Conservation (phyloP, 2,797 vertebrate genomes). For the Oreonectes daqikongensis region DNA sequence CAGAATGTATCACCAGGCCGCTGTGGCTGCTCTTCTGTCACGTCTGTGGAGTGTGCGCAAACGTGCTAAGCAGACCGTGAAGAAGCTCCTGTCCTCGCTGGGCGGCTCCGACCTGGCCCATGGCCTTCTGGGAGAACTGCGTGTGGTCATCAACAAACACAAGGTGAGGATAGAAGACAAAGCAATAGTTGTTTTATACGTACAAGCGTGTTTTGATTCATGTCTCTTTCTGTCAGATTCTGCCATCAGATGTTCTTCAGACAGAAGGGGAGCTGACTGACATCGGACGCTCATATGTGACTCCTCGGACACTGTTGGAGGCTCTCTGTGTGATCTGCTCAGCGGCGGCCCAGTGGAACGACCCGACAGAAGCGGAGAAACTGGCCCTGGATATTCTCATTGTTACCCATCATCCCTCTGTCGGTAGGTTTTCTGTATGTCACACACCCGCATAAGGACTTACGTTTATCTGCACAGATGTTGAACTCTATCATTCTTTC, state of each 20-base stretch:
- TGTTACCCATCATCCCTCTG: slow-evolving; percentile 88
- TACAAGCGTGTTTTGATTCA: neutral
- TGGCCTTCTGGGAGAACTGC: slow-evolving; percentile 88
- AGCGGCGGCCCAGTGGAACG: slow-evolving; percentile 80
- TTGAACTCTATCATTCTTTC: neutral
- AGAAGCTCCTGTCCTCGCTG: slow-evolving; percentile 87
- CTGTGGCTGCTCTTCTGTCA: slow-evolving; percentile 82
- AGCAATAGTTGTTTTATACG: neutral
- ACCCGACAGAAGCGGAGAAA: slow-evolving; percentile 79
- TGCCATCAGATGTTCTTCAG: slow-evolving; percentile 81
- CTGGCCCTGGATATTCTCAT: slow-evolving; percentile 88
- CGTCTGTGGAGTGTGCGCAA: slow-evolving; percentile 88
- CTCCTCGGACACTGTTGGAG: slow-evolving; percentile 85
- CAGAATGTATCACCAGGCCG: slow-evolving; percentile 90
- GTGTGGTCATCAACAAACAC: slow-evolving; percentile 85
- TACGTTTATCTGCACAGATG: neutral
- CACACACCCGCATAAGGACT: too few species aligned
- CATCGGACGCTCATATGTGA: slow-evolving; percentile 79
- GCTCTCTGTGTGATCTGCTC: slow-evolving; percentile 84
- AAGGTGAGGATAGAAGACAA: slow-evolving; percentile 74
- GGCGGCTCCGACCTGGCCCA: slow-evolving; percentile 85
- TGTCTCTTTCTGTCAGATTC: slow-evolving; percentile 71
- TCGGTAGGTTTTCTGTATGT: too few species aligned
- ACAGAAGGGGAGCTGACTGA: slow-evolving; percentile 89
- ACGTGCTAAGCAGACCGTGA: slow-evolving; percentile 85